Base-by-base conservation (phyloP, 2,888 invertebrate genomes). In the Cylindroiulus punctatus region DNA sequence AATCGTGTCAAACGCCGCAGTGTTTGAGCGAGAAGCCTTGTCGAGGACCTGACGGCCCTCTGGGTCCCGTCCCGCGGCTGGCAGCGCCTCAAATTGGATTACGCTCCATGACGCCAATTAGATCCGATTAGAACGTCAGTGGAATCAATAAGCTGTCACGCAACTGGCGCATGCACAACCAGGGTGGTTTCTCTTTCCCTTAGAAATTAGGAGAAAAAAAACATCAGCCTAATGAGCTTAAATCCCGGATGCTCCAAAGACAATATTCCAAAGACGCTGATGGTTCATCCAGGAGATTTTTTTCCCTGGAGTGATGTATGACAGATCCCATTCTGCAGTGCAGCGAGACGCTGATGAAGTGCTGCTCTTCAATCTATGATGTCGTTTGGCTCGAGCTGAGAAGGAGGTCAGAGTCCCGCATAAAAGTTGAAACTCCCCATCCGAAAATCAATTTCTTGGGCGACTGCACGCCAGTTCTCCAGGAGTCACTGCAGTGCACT, bases 121-220 rank as follows among this genome's bases (percentile, higher is more conserved):
- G 76, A 76, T 26, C 30, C 26, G 76, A 76, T 76, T 76, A 76
- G 76, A 76, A 12, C 17, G 26, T 30, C 26, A 76, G 76, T 76
- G 30, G 14, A 76, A 76, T 76, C 76, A 76, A 76, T 76, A 76
- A 76, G 76, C 76, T 30, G 30, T 30, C 30, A 76, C 26, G 76
- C 65, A 26, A 65, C 65, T 22, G 26, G 36, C 44, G 44, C 44
- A 44, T 44, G 12, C 12, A 8, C 14, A 1, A 30, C 2, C 30
- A 76, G 19, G 52, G 19, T 65, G 65, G 26, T 26, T 30, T 26
- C 76, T 17, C 14, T 26, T 30, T 76, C 12, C 76, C 17, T 76
- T 7, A 12, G 8, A 26, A 14, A 14, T 76, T 30, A 22, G 2
- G 19, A 14, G 4, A 52, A 52, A 52, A 57, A 76, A 30, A 76